Base-by-base conservation (phyloP, 2,888 invertebrate genomes). In the Gari tellinella region DNA sequence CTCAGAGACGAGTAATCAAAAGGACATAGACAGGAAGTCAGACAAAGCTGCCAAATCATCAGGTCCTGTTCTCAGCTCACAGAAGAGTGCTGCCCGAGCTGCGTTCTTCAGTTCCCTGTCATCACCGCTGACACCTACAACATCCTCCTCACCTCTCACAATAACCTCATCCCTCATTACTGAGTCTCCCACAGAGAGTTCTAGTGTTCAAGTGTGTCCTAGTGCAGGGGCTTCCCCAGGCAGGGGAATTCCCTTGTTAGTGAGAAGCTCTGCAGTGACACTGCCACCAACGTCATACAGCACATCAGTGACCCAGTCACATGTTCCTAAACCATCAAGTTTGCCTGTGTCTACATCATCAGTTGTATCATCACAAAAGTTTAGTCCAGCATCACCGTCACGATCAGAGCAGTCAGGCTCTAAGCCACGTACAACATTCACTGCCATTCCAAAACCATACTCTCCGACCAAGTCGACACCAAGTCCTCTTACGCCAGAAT, bases 31-130 rank as follows among this genome's bases (percentile, higher is more conserved):
- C 15, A 46, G 43, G n/a, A 61, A 49, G 21, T 56, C 51, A 43
- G 51, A 31, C 23, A 64, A 52, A 23, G 46, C 61, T 23, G 48
- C 37, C 0, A 31, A 45, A 48, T 62, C 66, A 73, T 48, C 83
- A 64, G 72, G 81, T 68, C 52, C 82, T 2, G 60, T 64, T 66
- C 49, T 79, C 1, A 60, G 70, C 31, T 74, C 40, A 49, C 81
- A 83, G 45, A 86, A 84, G 65, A 77, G 68, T 53, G 83, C 83
- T 55, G 88, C 86, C 2, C 68, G 88, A 23, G 83, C 80, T 41
- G 86, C 81, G 31, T 86, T 88, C 64, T 88, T 86, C 56, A 86
- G 86, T 78, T 84, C 88, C 26, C 53, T 86, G 41, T 80, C 81
- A 26, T 81, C 86, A 31, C 86, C 87, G 15, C 79, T 80, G 0